Percentiles rank a stretch among this genome's conserved stretches.
phyloP scores from a whole-genome alignment of 2,888 invertebrate genomes.

The Cheilosia vernalis region DNA sequence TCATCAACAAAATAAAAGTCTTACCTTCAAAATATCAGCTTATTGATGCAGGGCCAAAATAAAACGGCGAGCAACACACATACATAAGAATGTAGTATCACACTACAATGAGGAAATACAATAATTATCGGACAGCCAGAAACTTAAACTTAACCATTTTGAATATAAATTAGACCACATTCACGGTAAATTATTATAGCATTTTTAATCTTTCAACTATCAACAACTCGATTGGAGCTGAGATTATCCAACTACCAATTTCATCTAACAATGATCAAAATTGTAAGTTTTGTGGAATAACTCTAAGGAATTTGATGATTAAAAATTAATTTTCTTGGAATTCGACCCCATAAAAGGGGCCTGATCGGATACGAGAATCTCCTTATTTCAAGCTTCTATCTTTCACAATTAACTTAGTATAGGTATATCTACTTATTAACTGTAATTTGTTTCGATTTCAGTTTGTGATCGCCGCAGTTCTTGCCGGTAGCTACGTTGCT shows the following conservation, averaged over 20 bases:
- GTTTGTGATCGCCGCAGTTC: slow-evolving; percentile 77
- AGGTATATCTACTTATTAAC: background rate
- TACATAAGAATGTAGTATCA: slow-evolving; percentile 1
- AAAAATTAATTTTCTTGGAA: slow-evolving; percentile 16
- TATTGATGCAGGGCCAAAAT: slow-evolving; percentile 38
- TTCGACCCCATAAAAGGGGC: slow-evolving; percentile 28
- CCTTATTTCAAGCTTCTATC: background rate
- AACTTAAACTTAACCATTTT: slow-evolving; percentile 29
- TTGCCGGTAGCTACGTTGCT: slow-evolving; percentile 77
- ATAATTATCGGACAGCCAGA: slow-evolving; percentile 32
- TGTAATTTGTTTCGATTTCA: slow-evolving; percentile 74
- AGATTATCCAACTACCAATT: slow-evolving; percentile 65
- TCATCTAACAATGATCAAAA: slow-evolving; percentile 78
- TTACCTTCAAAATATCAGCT: slow-evolving; percentile 43
- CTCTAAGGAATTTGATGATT: slow-evolving; percentile 24
- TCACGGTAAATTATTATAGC: slow-evolving; percentile 53
- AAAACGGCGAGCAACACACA: slow-evolving; percentile 12
- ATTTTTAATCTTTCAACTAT: slow-evolving; percentile 59
- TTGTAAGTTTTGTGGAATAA: slow-evolving; percentile 29
- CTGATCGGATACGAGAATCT: slow-evolving; percentile 33
- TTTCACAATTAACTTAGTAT: background rate
- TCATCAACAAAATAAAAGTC: slow-evolving; percentile 49
- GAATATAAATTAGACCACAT: slow-evolving; percentile 66
- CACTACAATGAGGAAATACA: slow-evolving; percentile 18
- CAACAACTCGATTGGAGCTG: slow-evolving; percentile 45